Percentiles rank a stretch among this genome's conserved stretches.
phyloP scores from a whole-genome alignment of 2,888 invertebrate species.

The Selenia dentaria region DNA sequence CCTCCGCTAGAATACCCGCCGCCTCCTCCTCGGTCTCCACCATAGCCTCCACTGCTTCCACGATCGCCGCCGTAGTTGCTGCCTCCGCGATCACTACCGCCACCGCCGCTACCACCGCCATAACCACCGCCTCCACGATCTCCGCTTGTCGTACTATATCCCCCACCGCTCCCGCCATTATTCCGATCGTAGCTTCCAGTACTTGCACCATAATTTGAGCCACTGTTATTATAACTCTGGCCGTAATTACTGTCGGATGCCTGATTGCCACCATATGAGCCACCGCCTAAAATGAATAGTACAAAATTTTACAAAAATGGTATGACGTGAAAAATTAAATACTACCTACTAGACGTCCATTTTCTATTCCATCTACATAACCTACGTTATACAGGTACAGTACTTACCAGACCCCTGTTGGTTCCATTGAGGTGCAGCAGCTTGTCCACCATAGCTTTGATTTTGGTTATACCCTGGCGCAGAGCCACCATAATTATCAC shows the following conservation, averaged over 20 bases:
- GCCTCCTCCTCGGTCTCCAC: constrained; percentile 62
- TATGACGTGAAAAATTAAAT: no score
- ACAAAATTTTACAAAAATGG: neutral
- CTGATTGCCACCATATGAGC: constrained; percentile 57
- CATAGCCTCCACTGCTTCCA: constrained; percentile 65
- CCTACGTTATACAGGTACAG: neutral
- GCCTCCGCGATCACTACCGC: constrained; percentile 65
- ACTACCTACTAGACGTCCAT: no score
- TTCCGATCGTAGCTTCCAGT: constrained; percentile 35
- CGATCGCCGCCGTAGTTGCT: constrained; percentile 69
- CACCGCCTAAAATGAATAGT: constrained; percentile 45
- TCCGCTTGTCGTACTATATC: constrained; percentile 41
- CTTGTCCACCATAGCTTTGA: constrained; percentile 54
- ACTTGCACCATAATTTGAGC: constrained; percentile 58
- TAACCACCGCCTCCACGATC: constrained; percentile 51
- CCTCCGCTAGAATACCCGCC: constrained; percentile 71
- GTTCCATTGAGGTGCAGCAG: constrained; percentile 65
- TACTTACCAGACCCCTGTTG: constrained; percentile 58
- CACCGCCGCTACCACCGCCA: constrained; percentile 45
- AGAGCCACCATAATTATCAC: constrained; percentile 63
- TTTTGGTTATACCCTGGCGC: neutral
- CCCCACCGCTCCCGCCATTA: constrained; percentile 51
- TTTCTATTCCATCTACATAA: no score
- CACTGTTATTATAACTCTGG: constrained; percentile 51
- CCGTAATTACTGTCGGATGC: constrained; percentile 55